Conservation (phyloP, 2,888 invertebrate genomes). For the Aplocera efformata region DNA sequence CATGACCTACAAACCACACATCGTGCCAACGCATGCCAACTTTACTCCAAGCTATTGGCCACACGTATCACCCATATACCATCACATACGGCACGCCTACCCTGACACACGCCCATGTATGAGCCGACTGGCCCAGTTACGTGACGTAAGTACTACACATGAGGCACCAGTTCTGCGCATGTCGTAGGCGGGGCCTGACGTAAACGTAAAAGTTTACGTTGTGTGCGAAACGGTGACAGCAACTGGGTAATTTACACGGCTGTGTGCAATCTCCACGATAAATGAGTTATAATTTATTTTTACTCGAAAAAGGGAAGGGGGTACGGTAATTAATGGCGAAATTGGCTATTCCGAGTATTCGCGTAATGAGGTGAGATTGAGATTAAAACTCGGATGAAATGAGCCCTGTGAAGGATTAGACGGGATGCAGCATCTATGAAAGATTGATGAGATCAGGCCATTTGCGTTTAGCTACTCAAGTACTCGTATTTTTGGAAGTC, state of each 20-base stretch:
- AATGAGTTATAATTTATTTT: constrained; percentile 73
- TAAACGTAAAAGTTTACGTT: constrained; percentile 43
- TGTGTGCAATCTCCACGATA: too few species aligned
- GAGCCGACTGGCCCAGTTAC: constrained; percentile 49
- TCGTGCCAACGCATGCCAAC: too few species aligned
- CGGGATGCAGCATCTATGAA: constrained; percentile 32
- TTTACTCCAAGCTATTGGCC: too few species aligned
- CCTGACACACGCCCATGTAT: constrained; percentile 57
- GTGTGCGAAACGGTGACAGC: constrained; percentile 18
- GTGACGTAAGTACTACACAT: constrained; percentile 53
- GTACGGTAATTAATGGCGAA: constrained; percentile 74
- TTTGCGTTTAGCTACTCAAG: too few species aligned
- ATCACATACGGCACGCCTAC: constrained; percentile 61
- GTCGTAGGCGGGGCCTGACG: constrained; percentile 63
- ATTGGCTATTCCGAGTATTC: constrained; percentile 79
- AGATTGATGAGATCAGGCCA: constrained; percentile 34
- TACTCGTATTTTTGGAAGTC: too few species aligned
- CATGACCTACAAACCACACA: too few species aligned
- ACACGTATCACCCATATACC: constrained; percentile 40
- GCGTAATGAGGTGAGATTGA: constrained; percentile 78
- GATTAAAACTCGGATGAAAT: constrained; percentile 75
- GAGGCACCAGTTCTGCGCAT: constrained; percentile 67
- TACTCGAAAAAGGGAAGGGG: constrained; percentile 72
- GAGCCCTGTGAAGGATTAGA: constrained; percentile 68
- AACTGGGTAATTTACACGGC: too few species aligned